Base-by-base conservation (phyloP, 2,113 vertebrate species). In the Cavia aperea region DNA sequence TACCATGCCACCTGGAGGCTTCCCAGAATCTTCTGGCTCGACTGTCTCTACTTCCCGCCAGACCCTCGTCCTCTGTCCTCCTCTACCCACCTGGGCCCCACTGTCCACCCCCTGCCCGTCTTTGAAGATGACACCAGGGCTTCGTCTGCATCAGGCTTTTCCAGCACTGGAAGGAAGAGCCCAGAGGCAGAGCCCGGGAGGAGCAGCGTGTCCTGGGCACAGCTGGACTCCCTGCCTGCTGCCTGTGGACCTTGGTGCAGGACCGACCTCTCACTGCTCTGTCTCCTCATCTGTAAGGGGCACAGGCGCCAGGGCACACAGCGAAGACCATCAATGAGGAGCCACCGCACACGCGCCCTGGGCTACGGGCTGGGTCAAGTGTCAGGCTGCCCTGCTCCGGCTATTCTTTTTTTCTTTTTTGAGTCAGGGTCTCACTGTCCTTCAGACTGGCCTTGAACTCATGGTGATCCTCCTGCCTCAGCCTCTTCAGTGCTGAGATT, bases 71-170 rank as follows among this genome's bases (percentile, higher is more conserved):
- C 33, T 75, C 73, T 7, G 24, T 49, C 12, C 11, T 7, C 43
- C 24, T 5, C 9, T 23, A 1, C 26, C 46, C 13, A 15, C 46
- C 46, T 49, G 29, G 6, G 13, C 24, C 72, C n/a, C 4, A n/a
- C 21, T 1, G 24, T 26, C 43, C 13, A 26, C 73, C 73, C 29
- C 8, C 7, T 49, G 73, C 73, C 13, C 29, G 1, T 19, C 75
- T 4, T 13, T 1, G 18, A 73, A 51, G 26, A 78, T 21, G 39
- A 60, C 39, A 39, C 39, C 39, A 43, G 13, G 14, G 26, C 8
- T 29, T 5, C 1, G 5, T 2, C 7, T 68, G 21, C 1, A 9
- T 0, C 2, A 14, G 21, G 51, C 24, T 60, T 36, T 31, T 3
- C 54, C 58, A 15, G 7, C 21, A 36, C 58, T 4, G 46, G 58